Conservation (phyloP, 2,113 vertebrate species). For the Onychorhynchus coronatus region DNA sequence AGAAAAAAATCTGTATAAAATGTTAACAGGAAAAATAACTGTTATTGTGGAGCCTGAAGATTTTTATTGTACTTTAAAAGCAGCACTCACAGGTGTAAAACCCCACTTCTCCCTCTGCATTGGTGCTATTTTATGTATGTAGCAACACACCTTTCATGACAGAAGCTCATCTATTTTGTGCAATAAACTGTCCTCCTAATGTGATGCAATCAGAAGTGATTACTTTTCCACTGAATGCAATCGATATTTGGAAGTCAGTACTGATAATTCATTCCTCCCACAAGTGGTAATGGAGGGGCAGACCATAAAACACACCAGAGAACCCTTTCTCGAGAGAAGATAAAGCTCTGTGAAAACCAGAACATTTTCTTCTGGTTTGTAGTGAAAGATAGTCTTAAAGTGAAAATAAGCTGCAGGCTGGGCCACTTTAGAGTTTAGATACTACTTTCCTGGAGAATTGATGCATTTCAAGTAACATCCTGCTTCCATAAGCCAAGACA, state of each 20-base stretch:
- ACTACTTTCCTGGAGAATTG: not conserved
- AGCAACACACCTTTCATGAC: not conserved
- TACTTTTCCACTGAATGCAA: not conserved
- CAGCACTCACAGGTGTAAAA: not conserved
- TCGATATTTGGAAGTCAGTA: not conserved
- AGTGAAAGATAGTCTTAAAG: not conserved
- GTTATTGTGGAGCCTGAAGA: not conserved
- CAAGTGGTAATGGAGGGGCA: not conserved
- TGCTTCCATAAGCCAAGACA: not conserved
- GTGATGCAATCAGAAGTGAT: not conserved
- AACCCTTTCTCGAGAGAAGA: not conserved
- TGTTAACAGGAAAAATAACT: not conserved
- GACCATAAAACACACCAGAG: not conserved
- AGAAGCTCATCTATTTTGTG: not conserved
- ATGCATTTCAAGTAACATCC: not conserved
- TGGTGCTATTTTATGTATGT: not conserved
- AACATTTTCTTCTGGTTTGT: not conserved
- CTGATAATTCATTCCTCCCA: not conserved
- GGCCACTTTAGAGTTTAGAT: not conserved
- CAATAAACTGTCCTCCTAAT: not conserved
- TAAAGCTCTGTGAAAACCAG: not conserved
- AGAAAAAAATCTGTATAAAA: not conserved
- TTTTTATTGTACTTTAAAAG: not conserved
- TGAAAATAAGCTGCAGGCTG: not conserved
- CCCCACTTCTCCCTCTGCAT: not conserved